phyloP scores from a whole-genome alignment of 2,113 vertebrate genomes.

The Murina feae region DNA sequence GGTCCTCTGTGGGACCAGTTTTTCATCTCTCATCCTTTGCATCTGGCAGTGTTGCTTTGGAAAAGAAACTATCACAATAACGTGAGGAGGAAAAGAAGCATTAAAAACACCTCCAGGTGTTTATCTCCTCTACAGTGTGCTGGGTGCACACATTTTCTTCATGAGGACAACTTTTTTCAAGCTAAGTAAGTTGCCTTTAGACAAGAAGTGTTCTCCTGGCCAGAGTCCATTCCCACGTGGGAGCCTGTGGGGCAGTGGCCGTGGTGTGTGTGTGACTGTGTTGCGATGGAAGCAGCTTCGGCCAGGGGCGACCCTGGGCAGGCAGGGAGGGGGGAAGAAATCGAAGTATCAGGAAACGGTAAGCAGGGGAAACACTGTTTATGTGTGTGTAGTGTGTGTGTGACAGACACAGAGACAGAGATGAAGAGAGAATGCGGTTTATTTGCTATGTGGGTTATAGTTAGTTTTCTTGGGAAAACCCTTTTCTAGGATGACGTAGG shows the following conservation, averaged over 20 bases:
- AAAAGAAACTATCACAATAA: not conserved
- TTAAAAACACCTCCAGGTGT: not conserved
- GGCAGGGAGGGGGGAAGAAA: slow-evolving; percentile 1
- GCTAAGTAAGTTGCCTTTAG: slow-evolving; percentile 37
- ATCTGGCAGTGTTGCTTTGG: not conserved
- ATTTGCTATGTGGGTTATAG: not conserved
- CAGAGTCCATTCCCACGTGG: slow-evolving; percentile 8
- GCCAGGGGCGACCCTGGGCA: slow-evolving; percentile 42
- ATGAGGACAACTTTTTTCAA: slow-evolving; percentile 34
- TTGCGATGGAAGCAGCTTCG: slow-evolving; percentile 71
- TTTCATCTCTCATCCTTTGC: not conserved
- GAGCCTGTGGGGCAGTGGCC: slow-evolving; percentile 16
- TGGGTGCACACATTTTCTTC: not conserved
- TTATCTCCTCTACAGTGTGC: not conserved
- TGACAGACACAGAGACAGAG: not conserved
- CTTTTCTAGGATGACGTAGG: not conserved
- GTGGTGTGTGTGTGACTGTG: slow-evolving; percentile 54
- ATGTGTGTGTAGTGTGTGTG: not conserved
- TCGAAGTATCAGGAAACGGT: not conserved
- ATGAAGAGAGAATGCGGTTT: not conserved
- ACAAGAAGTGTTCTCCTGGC: slow-evolving; percentile 30
- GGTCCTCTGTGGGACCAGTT: not conserved
- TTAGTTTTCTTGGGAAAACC: slow-evolving; percentile 18
- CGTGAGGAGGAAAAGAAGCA: not conserved
- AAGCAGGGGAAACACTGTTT: not conserved